Evolutionary conservation across 2,888 invertebrate species (phyloP).

Genomic region (Scelioninae gen. 2): DNA sequence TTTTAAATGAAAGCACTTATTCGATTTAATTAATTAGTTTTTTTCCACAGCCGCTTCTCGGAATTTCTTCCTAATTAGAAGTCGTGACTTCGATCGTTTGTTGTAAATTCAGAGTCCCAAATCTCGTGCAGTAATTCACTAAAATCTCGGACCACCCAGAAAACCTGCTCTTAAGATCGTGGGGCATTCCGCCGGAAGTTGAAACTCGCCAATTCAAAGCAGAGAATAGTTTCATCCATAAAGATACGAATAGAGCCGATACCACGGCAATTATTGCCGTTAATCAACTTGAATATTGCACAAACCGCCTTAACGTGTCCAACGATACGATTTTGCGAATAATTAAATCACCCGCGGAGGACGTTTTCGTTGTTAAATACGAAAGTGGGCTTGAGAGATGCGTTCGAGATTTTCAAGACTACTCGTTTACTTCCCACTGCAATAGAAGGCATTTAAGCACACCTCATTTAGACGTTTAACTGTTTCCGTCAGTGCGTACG

Average conservation of each 20-base stretch:
- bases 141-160: constrained; percentile 59
- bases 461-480: constrained; percentile 42
- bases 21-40: constrained; percentile 55
- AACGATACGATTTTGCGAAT: no score
- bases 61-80: constrained; percentile 58
- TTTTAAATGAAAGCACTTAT: constrained; percentile 52
- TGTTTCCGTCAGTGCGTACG: constrained; percentile 42
- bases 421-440: constrained; percentile 45
- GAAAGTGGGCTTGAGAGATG: neutral
- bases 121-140: constrained; percentile 59
- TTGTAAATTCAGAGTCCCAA: constrained; percentile 59
- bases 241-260: no score
- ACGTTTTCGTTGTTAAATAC: neutral
- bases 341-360: no score
- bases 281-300: no score
- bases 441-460: constrained; percentile 37
- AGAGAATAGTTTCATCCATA: constrained; percentile 43
- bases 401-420: constrained; percentile 25
- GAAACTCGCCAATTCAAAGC: constrained; percentile 43
- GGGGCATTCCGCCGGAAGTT: constrained; percentile 59
- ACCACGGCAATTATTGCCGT: no score
- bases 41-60: constrained; percentile 37
- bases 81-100: constrained; percentile 61
- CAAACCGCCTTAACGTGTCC: no score
- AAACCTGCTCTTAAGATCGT: constrained; percentile 57